Percentiles rank a stretch among this genome's conserved stretches.
Evolutionary conservation across 1,140 invertebrate genomes (phyloP).

Genomic region (Cotesia glomerata): DNA sequence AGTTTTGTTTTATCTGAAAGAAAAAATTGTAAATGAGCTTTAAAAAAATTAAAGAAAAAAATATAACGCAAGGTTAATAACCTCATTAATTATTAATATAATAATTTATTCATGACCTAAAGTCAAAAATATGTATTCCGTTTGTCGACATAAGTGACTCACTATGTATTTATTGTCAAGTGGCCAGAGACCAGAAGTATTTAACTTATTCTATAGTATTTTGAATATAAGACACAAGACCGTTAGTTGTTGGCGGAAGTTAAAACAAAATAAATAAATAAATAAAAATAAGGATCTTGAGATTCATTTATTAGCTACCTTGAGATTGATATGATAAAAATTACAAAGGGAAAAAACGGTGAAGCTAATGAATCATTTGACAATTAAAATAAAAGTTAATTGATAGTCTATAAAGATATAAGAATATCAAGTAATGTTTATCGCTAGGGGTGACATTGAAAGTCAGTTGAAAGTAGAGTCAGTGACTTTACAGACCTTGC

Average conservation of each 20-base stretch:
- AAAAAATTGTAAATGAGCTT: not conserved
- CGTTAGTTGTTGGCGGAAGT: not conserved
- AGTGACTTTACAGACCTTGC: constrained; percentile 13
- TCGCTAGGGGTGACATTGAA: constrained; percentile 12
- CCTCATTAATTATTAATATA: constrained; percentile 20
- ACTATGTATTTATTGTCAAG: not conserved
- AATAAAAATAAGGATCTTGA: too few relatives aligned
- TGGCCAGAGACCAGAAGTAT: not conserved
- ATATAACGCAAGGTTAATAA: not conserved
- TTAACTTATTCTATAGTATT: not conserved
- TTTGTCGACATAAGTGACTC: not conserved
- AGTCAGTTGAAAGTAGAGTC: constrained; percentile 1
- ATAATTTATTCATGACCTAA: not conserved
- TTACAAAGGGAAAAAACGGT: too few relatives aligned
- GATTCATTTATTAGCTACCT: too few relatives aligned
- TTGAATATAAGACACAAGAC: not conserved
- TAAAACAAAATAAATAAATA: not conserved
- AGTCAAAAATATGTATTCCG: not conserved
- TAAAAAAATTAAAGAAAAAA: not conserved
- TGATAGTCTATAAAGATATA: too few relatives aligned
- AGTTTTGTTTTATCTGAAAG: not conserved
- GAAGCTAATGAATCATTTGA: too few relatives aligned
- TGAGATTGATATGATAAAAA: too few relatives aligned
- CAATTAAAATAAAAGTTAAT: too few relatives aligned
- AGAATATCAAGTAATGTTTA: not conserved